Evolutionary conservation across 2,888 invertebrate genomes (phyloP).

Genomic region (Pterostichus niger): DNA sequence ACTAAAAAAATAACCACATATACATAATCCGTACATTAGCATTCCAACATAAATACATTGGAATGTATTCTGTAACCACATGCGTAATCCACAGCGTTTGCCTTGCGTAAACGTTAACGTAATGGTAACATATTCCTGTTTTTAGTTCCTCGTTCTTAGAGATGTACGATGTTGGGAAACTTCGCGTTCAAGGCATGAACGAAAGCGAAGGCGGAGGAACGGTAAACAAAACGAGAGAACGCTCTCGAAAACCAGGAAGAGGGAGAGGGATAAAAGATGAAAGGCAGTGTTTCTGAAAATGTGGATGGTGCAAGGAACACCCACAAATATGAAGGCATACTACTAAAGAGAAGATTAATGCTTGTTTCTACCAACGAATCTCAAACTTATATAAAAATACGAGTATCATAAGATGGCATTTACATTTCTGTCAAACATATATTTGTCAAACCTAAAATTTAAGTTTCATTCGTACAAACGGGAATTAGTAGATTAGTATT

Average conservation of each 20-base stretch:
- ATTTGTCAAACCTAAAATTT: too few relatives aligned
- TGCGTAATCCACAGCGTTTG: slow-evolving; percentile 34
- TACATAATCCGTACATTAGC: slow-evolving; percentile 44
- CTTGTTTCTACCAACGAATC: too few relatives aligned
- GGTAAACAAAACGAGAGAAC: slow-evolving; percentile 49
- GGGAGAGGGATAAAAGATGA: not conserved
- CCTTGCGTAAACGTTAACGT: slow-evolving; percentile 37
- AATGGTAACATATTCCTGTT: slow-evolving; percentile 57
- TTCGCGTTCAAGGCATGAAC: not conserved
- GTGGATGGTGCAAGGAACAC: not conserved
- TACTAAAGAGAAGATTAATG: too few relatives aligned
- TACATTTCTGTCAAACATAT: too few relatives aligned
- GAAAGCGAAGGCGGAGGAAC: slow-evolving; percentile 39
- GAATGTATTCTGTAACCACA: slow-evolving; percentile 22
- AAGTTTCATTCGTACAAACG: too few relatives aligned
- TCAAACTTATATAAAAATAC: too few relatives aligned
- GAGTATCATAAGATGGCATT: too few relatives aligned
- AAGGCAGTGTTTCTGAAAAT: not conserved
- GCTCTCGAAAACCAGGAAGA: slow-evolving; percentile 3
- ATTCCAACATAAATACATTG: slow-evolving; percentile 9
- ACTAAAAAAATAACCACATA: slow-evolving; percentile 4
- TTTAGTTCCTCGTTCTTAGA: slow-evolving; percentile 39
- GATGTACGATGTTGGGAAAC: slow-evolving; percentile 36
- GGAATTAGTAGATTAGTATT: too few relatives aligned
- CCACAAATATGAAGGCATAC: too few relatives aligned